Percentiles rank a stretch among this genome's conserved stretches.
Conservation (phyloP, 2,888 invertebrate genomes). For the Marronus borbonicus region DNA sequence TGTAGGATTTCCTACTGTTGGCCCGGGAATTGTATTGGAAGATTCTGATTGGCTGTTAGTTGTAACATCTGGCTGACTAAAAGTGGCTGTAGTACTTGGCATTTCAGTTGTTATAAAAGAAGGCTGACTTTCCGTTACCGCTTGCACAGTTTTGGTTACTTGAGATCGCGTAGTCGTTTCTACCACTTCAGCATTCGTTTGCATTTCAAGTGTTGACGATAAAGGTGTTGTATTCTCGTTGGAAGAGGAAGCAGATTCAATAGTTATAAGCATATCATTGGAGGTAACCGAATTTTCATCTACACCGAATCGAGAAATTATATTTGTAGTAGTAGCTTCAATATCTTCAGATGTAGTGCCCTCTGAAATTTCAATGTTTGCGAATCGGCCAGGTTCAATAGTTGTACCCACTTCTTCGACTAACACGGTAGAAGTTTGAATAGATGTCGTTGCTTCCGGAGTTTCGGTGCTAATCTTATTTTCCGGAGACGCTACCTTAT, state of each 20-base stretch:
- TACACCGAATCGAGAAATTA: neutral
- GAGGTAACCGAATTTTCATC: neutral
- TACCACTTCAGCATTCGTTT: neutral
- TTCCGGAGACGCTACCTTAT: neutral
- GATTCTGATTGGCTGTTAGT: conserved; percentile 25
- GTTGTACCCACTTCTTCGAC: neutral
- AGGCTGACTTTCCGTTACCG: conserved; percentile 70
- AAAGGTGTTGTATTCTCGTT: conserved; percentile 2
- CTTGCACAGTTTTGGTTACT: neutral
- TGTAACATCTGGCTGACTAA: neutral
- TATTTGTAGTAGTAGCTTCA: neutral
- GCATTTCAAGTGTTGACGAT: neutral
- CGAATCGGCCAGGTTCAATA: neutral
- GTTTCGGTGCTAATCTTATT: neutral
- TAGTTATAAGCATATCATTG: neutral
- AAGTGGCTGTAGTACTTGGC: conserved; percentile 35
- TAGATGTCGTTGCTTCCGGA: no score
- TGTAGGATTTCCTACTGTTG: conserved; percentile 17
- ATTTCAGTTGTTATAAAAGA: conserved; percentile 66
- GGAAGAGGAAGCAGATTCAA: neutral
- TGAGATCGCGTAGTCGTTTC: conserved; percentile 58
- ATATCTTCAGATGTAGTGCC: neutral
- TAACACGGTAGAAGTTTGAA: neutral
- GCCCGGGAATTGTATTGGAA: conserved; percentile 38
- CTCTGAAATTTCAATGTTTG: neutral